Conservation (phyloP, 2,113 vertebrate genomes). For the Colossoma macropomum region DNA sequence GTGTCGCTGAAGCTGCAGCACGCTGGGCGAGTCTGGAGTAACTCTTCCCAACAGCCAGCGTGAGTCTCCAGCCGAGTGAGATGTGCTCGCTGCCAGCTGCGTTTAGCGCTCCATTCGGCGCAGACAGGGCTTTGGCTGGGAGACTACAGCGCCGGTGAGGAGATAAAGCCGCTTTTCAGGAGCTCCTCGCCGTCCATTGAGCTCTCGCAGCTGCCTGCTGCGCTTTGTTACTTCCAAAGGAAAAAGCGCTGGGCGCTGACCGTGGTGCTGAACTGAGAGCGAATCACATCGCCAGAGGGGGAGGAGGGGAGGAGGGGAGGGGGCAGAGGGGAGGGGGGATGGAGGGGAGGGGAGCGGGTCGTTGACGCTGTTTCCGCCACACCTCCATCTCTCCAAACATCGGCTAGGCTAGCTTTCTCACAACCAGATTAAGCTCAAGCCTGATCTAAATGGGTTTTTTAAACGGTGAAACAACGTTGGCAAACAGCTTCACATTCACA, state of each 20-base stretch:
- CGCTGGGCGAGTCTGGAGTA: conserved; percentile 68
- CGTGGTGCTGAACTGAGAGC: conserved; percentile 77
- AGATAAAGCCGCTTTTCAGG: conserved; percentile 33
- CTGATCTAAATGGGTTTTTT: neutral
- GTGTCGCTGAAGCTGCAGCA: conserved; percentile 56
- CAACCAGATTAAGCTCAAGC: neutral
- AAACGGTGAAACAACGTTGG: neutral
- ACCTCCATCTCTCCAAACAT: conserved; percentile 39
- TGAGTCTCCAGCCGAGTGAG: neutral
- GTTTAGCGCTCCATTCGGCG: conserved; percentile 79
- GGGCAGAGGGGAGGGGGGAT: conserved; percentile 47
- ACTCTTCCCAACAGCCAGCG: conserved; percentile 62
- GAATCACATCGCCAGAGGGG: conserved; percentile 35
- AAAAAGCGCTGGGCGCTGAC: conserved; percentile 72
- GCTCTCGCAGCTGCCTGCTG: conserved; percentile 32
- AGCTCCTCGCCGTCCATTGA: conserved; percentile 36
- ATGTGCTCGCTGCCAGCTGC: no score
- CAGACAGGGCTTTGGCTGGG: conserved; percentile 55
- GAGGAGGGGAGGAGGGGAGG: conserved; percentile 47
- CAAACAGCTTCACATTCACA: no score
- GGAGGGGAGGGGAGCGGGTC: conserved; percentile 53
- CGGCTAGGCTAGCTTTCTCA: neutral
- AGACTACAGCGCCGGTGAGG: conserved; percentile 62
- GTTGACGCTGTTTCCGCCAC: conserved; percentile 54
- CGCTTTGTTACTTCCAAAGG: conserved; percentile 43